Base-by-base conservation (phyloP, 2,113 vertebrate species). In the Lasiurus borealis region DNA sequence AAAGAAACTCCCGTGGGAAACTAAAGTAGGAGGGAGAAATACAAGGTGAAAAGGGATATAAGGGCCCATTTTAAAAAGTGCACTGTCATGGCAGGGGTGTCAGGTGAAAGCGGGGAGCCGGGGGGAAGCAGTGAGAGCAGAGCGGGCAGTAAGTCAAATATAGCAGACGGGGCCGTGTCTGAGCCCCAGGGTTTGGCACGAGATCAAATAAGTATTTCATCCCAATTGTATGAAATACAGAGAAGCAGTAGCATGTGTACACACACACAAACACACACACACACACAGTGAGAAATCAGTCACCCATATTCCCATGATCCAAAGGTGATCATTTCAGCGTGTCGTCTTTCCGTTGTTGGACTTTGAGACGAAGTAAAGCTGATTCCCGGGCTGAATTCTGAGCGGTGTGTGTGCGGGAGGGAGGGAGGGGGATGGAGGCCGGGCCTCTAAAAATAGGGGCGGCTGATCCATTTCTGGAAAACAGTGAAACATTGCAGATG, bases 381-480 rank as follows among this genome's bases (percentile, higher is more conserved):
- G 69, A 3, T 48, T 52, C 21, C n/a, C 44, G 72, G 19, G 64
- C 34, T 78, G 3, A 72, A 59, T 68, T 95, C 36, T 84, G 29
- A 69, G 19, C 31, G 25, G 82, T 71, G 29, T 64, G 6, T 81
- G 12, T 78, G 40, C 62, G 91, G 27, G 29, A 92, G 14, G n/a
- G 4, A 86, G 21, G 31, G 59, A 46, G 25, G n/a, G 40, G 16
- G 78, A 31, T 52, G 80, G 29, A 83, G 84, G 57, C 6, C 72
- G 73, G 48, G 25, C 54, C 54, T 75, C 64, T 87, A 44, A 81
- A 91, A 93, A 80, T 29, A 73, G n/a, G n/a, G 36, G 21, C 73
- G 78, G 71, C 83, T 73, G 72, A 91, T 71, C 93, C 72, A 77
- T 46, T 83, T 94, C 80, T 82, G 46, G 52, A 86, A 73, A 86